Evolutionary conservation across 2,888 invertebrate species (phyloP).

Genomic region (Minunthozetes semirufus): DNA sequence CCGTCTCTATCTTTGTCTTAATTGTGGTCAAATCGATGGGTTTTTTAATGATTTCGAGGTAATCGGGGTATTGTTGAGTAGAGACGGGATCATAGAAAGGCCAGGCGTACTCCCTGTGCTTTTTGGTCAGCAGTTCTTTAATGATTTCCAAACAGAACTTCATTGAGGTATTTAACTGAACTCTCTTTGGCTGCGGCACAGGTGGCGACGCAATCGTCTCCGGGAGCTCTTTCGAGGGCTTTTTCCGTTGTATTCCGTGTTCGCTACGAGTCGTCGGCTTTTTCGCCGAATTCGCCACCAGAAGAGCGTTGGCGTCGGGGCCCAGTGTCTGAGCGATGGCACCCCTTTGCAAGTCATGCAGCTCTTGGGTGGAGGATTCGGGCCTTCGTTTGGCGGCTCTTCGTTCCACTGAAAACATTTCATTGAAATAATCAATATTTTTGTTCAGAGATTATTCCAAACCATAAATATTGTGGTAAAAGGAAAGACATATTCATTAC

Average conservation of each 20-base stretch:
- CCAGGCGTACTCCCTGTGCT: constrained; percentile 35
- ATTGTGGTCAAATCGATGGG: constrained; percentile 35
- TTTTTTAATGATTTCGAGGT: constrained; percentile 20
- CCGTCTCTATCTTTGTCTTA: constrained; percentile 35
- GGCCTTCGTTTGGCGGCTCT: constrained; percentile 19
- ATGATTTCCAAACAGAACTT: constrained; percentile 30
- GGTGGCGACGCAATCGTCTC: not conserved
- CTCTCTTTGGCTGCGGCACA: constrained; percentile 14
- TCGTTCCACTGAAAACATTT: not conserved
- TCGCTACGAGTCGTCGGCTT: constrained; percentile 31
- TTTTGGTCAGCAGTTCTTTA: constrained; percentile 33
- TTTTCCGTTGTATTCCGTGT: constrained; percentile 20
- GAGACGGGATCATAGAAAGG: constrained; percentile 34
- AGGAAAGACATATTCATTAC: not conserved
- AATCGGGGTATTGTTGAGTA: constrained; percentile 26
- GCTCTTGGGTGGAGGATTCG: not conserved
- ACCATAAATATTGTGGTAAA: not conserved
- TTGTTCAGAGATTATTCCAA: no score
- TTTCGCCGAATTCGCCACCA: not conserved
- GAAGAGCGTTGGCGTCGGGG: not conserved
- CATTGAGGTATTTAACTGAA: constrained; percentile 32
- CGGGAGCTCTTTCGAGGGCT: constrained; percentile 31
- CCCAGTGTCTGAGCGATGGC: not conserved
- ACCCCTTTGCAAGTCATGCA: not conserved
- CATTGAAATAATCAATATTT: no score